Percentiles rank a stretch among this genome's conserved stretches.
phyloP scores from a whole-genome alignment of 2,797 vertebrate genomes.

The Champsocephalus gunnari region DNA sequence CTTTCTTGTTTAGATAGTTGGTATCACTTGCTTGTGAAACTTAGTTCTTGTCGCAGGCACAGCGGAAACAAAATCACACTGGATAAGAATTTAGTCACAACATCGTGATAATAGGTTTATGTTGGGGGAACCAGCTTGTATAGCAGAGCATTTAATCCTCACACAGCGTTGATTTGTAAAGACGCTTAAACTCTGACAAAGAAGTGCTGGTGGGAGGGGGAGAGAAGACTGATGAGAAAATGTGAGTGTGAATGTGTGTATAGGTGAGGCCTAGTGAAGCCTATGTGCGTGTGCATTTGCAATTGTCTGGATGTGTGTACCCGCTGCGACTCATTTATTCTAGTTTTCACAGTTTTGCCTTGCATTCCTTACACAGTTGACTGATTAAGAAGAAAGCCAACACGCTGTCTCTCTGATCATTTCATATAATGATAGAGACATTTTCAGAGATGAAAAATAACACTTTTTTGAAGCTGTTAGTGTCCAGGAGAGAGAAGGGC shows the following conservation, averaged over 20 bases:
- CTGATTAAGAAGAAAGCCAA: not conserved
- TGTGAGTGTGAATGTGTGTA: conserved; percentile 19
- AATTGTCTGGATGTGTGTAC: conserved; percentile 29
- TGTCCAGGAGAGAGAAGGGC: conserved; percentile 40
- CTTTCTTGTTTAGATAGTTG: conserved; percentile 19
- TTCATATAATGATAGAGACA: conserved; percentile 22
- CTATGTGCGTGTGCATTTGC: not conserved
- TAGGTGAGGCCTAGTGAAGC: conserved; percentile 34
- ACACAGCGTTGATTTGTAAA: conserved; percentile 61
- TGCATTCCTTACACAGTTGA: conserved; percentile 44
- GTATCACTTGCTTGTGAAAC: conserved; percentile 12
- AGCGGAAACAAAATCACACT: conserved; percentile 54
- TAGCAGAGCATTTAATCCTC: conserved; percentile 72
- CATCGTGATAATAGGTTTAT: conserved; percentile 73
- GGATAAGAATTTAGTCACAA: conserved; percentile 68
- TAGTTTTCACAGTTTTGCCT: conserved; percentile 56
- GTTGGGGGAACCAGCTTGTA: conserved; percentile 43
- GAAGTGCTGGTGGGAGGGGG: conserved; percentile 43
- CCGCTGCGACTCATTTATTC: conserved; percentile 64
- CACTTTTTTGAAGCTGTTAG: conserved; percentile 25
- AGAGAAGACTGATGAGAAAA: conserved; percentile 47
- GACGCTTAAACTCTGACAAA: conserved; percentile 68
- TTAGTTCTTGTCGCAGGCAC: conserved; percentile 44
- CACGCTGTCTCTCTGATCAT: conserved; percentile 3
- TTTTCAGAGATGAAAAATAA: conserved; percentile 38